Base-by-base conservation (phyloP, 2,113 vertebrate species). In the Sigmodon hispidus region DNA sequence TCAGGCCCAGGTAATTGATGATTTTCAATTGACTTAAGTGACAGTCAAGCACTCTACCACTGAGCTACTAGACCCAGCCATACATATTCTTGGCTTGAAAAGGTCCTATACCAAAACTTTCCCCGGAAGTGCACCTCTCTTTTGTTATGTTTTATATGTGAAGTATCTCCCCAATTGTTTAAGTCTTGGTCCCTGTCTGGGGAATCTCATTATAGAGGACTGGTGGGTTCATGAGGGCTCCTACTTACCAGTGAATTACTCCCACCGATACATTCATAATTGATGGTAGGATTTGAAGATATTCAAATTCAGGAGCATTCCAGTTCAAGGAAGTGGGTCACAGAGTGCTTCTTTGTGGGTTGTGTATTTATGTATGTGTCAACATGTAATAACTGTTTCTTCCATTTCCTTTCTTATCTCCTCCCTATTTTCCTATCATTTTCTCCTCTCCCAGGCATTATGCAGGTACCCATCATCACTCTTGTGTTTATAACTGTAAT, bases 1-100 rank as follows among this genome's bases (percentile, higher is more conserved):
- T 89, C 76, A 73, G 21, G 70, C 4, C 69, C 3, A 61, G 12
- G 12, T 19, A 24, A 22, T 81, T 81, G 21, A 5, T 52, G 16
- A 26, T 70, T 83, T 95, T 90, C 31, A 70, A 26, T 61, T 73
- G 86, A 12, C 24, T 94, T 80, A 91, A 80, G 77, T 80, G 55
- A 61, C 22, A 61, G 24, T 7, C 7, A 43, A 61, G 7, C n/a
- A 17, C 13, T 17, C 22, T 29, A 61, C 7, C 55, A 17, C 17
- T 29, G n/a, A 61, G n/a, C 24, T 61, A 65, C 40, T 34, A 34
- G 26, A 26, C 31, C 7, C n/a, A 83, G n/a, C 24, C 79, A 3
- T 61, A 3, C 4, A 45, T 84, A 75, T 7, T 40, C 31, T 31
- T 61, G 40, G 57, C 16, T 73, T 19, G 40, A 85, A 61, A 76